These are phyloP conservation scores for Euplagia quadripunctaria DNA, from an alignment of 2,888 invertebrate genomes.

Conservation along the genomic window DNA sequence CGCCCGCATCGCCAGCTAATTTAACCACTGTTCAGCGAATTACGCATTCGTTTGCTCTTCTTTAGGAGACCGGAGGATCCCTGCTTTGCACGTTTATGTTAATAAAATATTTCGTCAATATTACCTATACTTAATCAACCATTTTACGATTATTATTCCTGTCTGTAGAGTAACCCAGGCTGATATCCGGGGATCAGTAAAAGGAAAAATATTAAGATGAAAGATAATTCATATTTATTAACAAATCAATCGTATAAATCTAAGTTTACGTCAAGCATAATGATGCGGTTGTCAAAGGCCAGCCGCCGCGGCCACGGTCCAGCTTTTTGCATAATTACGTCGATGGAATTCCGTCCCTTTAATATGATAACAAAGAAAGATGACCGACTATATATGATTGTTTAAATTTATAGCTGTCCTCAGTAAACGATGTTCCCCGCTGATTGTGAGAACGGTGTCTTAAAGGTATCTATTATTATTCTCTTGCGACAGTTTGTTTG, in stretches of 20 bases:
- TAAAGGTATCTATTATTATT: slow-evolving; percentile 37
- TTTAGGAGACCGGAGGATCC: slow-evolving; percentile 44
- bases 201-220: slow-evolving; percentile 48
- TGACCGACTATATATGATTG: slow-evolving; percentile 76
- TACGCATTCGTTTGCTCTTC: slow-evolving; percentile 77
- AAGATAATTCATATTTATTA: slow-evolving; percentile 77
- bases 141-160: background rate
- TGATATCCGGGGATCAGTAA: background rate
- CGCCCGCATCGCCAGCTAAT: slow-evolving; percentile 86
- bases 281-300: slow-evolving; percentile 83
- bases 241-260: slow-evolving; percentile 83
- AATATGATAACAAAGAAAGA: slow-evolving; percentile 86
- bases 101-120: slow-evolving; percentile 7
- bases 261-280: slow-evolving; percentile 84
- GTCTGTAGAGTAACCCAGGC: background rate
- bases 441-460: slow-evolving; percentile 66
- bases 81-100: slow-evolving; percentile 29
- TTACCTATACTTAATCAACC: background rate
- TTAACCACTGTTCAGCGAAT: slow-evolving; percentile 85
- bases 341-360: slow-evolving; percentile 82
- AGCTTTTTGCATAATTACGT: slow-evolving; percentile 86
- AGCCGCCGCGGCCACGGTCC: slow-evolving; percentile 81
- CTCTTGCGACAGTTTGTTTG: slow-evolving; percentile 18
- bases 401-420: slow-evolving; percentile 54
- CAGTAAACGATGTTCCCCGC: slow-evolving; percentile 74